Evolutionary conservation across 2,888 invertebrate species (phyloP).

Genomic region (Phortica magna): DNA sequence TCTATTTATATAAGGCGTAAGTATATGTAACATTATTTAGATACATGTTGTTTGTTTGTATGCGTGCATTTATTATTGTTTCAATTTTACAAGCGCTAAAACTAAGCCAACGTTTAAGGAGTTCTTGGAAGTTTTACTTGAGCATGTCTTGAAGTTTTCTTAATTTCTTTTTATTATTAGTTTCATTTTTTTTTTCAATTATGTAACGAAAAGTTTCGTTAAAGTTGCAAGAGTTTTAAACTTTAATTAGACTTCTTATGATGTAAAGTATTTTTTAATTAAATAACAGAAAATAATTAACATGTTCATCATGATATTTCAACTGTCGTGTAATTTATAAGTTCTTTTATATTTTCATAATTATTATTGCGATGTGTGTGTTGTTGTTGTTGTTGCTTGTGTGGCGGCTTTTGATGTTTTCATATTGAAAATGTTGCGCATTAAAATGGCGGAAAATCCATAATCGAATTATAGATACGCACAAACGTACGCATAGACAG

Average conservation of each 20-base stretch:
- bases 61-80: not conserved
- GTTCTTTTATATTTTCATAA: slow-evolving; percentile 61
- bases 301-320: slow-evolving; percentile 64
- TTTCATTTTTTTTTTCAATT: no score
- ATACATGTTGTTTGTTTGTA: not conserved
- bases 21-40: not conserved
- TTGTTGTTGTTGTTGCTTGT: slow-evolving; percentile 50
- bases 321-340: slow-evolving; percentile 71
- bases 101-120: not conserved
- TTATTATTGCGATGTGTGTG: slow-evolving; percentile 49
- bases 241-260: not conserved
- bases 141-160: no score
- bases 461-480: slow-evolving; percentile 71
- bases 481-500: slow-evolving; percentile 52
- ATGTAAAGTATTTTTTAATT: not conserved
- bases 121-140: no score
- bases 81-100: not conserved
- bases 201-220: no score
- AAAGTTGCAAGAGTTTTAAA: not conserved
- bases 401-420: slow-evolving; percentile 44
- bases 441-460: slow-evolving; percentile 73
- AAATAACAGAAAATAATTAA: not conserved
- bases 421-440: slow-evolving; percentile 71
- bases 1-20: slow-evolving; percentile 52
- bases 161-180: no score